Evolutionary conservation across 2,888 invertebrate species (phyloP).

Genomic region (Unio delphinus): DNA sequence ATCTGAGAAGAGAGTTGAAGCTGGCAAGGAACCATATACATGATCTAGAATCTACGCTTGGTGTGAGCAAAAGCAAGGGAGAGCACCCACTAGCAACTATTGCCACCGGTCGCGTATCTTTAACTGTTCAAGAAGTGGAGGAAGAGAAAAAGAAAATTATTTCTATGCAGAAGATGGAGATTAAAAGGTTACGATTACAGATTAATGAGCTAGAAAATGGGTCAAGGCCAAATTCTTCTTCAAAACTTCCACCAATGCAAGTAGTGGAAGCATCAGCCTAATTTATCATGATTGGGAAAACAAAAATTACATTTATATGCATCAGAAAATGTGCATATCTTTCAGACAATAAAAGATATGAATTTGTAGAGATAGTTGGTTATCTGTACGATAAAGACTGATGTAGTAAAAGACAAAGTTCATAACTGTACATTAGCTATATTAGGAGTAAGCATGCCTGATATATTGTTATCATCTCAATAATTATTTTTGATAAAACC

Average conservation of each 20-base stretch:
- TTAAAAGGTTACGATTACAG: slow-evolving; percentile 67
- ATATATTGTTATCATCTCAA: no score
- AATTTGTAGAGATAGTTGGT: no score
- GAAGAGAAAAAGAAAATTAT: slow-evolving; percentile 72
- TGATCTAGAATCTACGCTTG: slow-evolving; percentile 79
- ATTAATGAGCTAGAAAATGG: slow-evolving; percentile 49
- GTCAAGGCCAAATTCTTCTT: slow-evolving; percentile 43
- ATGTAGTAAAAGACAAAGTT: no score
- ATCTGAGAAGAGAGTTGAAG: slow-evolving; percentile 80
- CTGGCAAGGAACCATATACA: slow-evolving; percentile 77
- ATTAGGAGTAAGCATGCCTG: no score
- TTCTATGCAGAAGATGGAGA: slow-evolving; percentile 72
- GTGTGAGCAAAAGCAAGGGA: slow-evolving; percentile 59
- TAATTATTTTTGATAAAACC: no score
- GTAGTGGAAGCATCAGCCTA: neutral
- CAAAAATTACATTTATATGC: no score
- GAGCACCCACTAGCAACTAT: slow-evolving; percentile 39
- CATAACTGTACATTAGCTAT: no score
- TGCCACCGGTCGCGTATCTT: slow-evolving; percentile 63
- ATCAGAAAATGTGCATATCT: neutral
- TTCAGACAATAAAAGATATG: no score
- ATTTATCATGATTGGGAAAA: no score
- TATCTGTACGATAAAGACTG: no score
- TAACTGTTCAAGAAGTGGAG: slow-evolving; percentile 78
- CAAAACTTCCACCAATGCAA: slow-evolving; percentile 40